phyloP scores from a whole-genome alignment of 2,797 vertebrate species.

The Semaprochilodus insignis region DNA sequence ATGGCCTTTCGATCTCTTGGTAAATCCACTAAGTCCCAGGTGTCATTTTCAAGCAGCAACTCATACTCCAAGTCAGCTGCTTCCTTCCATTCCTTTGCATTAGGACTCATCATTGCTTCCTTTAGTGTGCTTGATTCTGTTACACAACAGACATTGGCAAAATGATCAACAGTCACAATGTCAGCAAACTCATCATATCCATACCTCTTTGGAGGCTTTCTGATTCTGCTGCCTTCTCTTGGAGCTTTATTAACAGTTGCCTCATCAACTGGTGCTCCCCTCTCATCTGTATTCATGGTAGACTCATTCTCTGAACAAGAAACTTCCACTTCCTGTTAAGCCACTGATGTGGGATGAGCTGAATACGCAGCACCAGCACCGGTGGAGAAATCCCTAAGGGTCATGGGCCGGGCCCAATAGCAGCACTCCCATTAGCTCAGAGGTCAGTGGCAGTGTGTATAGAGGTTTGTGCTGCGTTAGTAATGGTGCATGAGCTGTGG shows the following conservation, averaged over 20 bases:
- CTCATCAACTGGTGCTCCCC: background rate
- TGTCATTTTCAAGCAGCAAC: slow-evolving; percentile 59
- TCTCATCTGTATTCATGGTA: slow-evolving; percentile 11
- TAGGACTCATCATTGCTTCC: slow-evolving; percentile 13
- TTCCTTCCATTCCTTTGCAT: slow-evolving; percentile 58
- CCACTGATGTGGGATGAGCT: no score
- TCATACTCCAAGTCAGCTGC: slow-evolving; percentile 56
- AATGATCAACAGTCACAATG: slow-evolving; percentile 52
- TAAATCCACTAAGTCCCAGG: slow-evolving; percentile 53
- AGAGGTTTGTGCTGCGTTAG: no score
- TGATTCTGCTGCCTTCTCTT: slow-evolving; percentile 38
- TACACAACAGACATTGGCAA: slow-evolving; percentile 51
- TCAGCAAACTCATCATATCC: slow-evolving; percentile 63
- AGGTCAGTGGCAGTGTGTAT: no score
- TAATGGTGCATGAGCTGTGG: no score
- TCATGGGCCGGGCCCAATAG: no score
- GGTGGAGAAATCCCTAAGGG: no score
- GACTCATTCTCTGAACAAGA: slow-evolving; percentile 15
- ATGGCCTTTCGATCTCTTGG: slow-evolving; percentile 47
- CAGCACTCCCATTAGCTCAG: no score
- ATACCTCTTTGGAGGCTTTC: slow-evolving; percentile 49
- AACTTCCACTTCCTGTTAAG: background rate
- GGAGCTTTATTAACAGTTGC: background rate
- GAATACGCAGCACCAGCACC: no score
- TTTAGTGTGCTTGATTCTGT: background rate